These are phyloP conservation scores for Meriones psammophilus DNA, from an alignment of 2,797 vertebrate species.

Conservation along the genomic window DNA sequence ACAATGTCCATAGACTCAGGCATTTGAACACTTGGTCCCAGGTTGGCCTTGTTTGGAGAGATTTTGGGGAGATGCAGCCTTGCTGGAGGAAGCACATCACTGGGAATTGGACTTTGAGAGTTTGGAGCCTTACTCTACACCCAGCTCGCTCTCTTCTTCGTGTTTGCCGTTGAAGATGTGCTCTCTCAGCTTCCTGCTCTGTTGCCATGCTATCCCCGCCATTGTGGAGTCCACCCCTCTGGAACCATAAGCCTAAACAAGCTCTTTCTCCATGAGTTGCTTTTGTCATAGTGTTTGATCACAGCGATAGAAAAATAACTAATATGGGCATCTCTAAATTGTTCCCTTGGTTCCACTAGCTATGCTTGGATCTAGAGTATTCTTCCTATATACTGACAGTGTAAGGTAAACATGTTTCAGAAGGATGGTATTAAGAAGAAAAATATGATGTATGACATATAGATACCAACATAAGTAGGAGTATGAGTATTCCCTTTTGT, in stretches of 20 bases:
- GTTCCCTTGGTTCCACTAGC: background rate
- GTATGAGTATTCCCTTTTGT: background rate
- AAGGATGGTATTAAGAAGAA: background rate
- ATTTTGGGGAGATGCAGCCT: background rate
- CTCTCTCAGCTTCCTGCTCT: background rate
- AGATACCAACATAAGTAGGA: constrained; percentile 10
- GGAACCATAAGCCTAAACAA: background rate
- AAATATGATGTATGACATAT: background rate
- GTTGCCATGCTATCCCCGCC: background rate
- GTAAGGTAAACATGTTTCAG: background rate
- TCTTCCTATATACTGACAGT: background rate
- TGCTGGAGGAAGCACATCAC: background rate
- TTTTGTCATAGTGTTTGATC: background rate
- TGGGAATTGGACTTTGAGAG: background rate
- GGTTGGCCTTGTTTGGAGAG: background rate
- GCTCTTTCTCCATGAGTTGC: background rate
- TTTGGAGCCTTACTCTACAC: background rate
- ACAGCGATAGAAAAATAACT: background rate
- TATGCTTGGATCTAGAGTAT: background rate
- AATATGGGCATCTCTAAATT: background rate
- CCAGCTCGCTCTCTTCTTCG: background rate
- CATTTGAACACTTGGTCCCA: background rate
- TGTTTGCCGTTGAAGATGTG: background rate
- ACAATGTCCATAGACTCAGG: background rate
- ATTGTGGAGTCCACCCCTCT: background rate